Evolutionary conservation across 2,888 invertebrate genomes (phyloP).

Genomic region (Crematogaster levior): DNA sequence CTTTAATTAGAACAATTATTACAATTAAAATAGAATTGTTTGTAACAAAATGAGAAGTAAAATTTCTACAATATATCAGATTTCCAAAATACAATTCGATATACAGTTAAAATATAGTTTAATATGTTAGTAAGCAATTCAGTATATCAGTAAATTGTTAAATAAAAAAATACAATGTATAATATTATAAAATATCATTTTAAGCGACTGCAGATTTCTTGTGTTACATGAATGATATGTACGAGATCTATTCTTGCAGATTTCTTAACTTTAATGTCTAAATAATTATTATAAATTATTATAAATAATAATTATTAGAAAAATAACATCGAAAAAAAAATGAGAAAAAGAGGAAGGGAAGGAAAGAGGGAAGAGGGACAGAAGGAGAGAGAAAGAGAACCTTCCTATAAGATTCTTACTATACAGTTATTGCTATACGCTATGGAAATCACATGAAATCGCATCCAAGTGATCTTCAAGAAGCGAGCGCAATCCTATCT

Average conservation of each 20-base stretch:
- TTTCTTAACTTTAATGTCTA: not conserved
- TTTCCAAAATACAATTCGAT: not conserved
- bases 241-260: not conserved
- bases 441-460: not conserved
- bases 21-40: not conserved
- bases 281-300: too few species aligned
- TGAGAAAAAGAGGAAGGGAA: too few species aligned
- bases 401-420: not conserved
- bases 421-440: not conserved
- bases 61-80: not conserved
- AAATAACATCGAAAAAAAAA: not conserved
- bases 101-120: not conserved
- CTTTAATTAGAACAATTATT: not conserved
- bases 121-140: not conserved
- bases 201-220: not conserved
- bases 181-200: not conserved
- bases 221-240: not conserved
- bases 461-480: conserved; percentile 25
- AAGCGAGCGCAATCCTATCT: conserved; percentile 24
- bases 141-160: not conserved
- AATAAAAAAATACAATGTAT: not conserved
- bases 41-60: not conserved
- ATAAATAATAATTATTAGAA: not conserved
- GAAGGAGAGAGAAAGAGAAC: not conserved
- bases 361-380: too few species aligned